Base-by-base conservation (phyloP, 2,113 vertebrate genomes). In the Erpornis zantholeuca region DNA sequence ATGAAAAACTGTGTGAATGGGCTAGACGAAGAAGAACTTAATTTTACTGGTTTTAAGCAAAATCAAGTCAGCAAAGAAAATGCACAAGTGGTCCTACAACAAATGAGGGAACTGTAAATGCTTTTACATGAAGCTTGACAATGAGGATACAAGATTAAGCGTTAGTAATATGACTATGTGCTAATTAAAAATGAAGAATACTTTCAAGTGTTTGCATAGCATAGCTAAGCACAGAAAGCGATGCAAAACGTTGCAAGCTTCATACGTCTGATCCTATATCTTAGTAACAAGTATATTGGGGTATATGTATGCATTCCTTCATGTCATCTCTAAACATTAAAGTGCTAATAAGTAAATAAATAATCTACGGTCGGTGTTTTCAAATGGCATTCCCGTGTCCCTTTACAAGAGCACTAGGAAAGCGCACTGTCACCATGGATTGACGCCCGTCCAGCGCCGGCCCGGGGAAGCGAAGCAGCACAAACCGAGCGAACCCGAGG, bases 201-300 rank as follows among this genome's bases (percentile, higher is more conserved):
- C 8, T 49, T 33, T 4, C 56, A 63, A 63, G 21, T 7, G 8
- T 50, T 59, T 47, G 54, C 44, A 52, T 0, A 53, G 35, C 45
- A n/a, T 28, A 29, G 6, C 24, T 31, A 68, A 44, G 33, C 22
- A 56, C 38, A 52, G 27, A 64, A 78, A 73, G n/a, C 8, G 17
- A 60, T 19, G 25, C 20, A 40, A 68, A 38, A 57, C 3, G 3
- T 18, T 16, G 11, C 45, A 44, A 85, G 20, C 11, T 22, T 42
- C 27, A 16, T 2, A 16, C 4, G 4, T 4, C 42, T 35, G 29
- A 25, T 21, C 12, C 16, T 6, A 2, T 13, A 47, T 8, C 2
- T 36, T 7, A n/a, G 5, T 0, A 36, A 31, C 2, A 24, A 0
- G 4, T 5, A 23, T 4, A 40, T 0, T 7, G 8, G 21, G 15